Base-by-base conservation (phyloP, 1,140 invertebrate genomes). In the Cydia amplana region DNA sequence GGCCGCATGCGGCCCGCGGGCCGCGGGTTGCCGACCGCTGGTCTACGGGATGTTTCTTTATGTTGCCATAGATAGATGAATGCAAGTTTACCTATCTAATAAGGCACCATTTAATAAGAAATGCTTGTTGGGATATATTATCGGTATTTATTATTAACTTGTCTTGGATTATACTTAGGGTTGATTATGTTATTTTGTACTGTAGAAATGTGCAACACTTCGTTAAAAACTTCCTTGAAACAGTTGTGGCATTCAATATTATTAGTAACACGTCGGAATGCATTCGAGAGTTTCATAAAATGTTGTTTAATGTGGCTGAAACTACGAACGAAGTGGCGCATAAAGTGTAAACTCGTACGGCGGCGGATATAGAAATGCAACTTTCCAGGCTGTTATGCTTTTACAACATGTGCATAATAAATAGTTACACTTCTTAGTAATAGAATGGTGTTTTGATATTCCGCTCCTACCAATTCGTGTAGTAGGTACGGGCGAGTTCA, bases 231-330 rank as follows among this genome's bases (percentile, higher is more conserved):
- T 36, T 70, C 3, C 65, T 36, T 40, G 23, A 36, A 60, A 60
- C 55, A 23, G 20, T n/a, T 12, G 20, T 60, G 55, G 55, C 55
- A 23, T 60, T 23, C 55, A 60, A 60, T 60, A 60, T 60, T 60
- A 60, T 60, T 60, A 60, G 18, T 20, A 23, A 60, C 55, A 23
- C 20, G 20, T 23, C 55, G 6, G 55, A 20, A 23, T 60, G 20
- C 20, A 60, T 60, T 60, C n/a, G 55, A 60, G 55, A 20, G 55
- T 60, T 60, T 23, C 20, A 60, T 23, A 23, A 23, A 60, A 60
- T 60, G 7, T 18, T 51, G 49, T 60, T 60, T 23, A 60, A 60
- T 23, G 55, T 60, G 55, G 55, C 20, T 60, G 55, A 60, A 60
- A 60, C 55, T 23, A 60, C 55, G 55, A 60, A n/a, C 55, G 55